Base-by-base conservation (phyloP, 2,888 invertebrate genomes). In the Micoletzkya japonica region DNA sequence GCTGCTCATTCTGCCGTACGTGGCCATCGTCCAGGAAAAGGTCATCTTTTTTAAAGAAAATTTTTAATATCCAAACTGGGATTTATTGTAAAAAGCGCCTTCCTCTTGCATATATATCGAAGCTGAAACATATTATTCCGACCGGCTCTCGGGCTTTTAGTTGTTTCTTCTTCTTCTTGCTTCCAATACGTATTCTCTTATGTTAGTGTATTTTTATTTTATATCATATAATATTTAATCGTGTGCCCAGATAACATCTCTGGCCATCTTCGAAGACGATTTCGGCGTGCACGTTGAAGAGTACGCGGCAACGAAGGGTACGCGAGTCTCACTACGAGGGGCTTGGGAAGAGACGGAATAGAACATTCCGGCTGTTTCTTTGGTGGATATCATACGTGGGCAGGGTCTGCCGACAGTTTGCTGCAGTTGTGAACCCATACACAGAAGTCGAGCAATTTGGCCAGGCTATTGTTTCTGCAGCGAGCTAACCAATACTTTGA, bases 11-110 rank as follows among this genome's bases (percentile, higher is more conserved):
- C 87, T 97, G 72, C 97, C 97, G 0, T 97, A 92, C 89, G 94
- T 97, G 20, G 93, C 96, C 6, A 92, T 97, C 82, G 97, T 96
- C 0, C 95, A 97, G 86, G 97, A 97, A 88, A 97, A 97, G 90
- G 94, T 93, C 83, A 10, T 30, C 20, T 37, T n/a, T n/a, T n/a
- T n/a, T n/a, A n/a, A n/a, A n/a, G n/a, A n/a, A n/a, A n/a, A n/a
- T n/a, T 44, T 44, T 44, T 14, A 14, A 44, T 44, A 44, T 14
- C 20, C 10, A 44, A 14, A 44, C 10, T 44, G 20, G 20, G 10
- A 44, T 14, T 44, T 14, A 44, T 44, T 14, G 14, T 44, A 44
- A 44, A 44, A 14, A 44, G 20, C 20, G 10, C 14, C 20, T 44
- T 44, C 20, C 14, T 20, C 10, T 44, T 10, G 10, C 20, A 44